A percentile compares a stretch with the other conserved stretches of the same genome.
These are phyloP conservation scores for Trichomycterus rosablanca DNA, from an alignment of 2,113 vertebrate genomes.

Conservation along the genomic window DNA sequence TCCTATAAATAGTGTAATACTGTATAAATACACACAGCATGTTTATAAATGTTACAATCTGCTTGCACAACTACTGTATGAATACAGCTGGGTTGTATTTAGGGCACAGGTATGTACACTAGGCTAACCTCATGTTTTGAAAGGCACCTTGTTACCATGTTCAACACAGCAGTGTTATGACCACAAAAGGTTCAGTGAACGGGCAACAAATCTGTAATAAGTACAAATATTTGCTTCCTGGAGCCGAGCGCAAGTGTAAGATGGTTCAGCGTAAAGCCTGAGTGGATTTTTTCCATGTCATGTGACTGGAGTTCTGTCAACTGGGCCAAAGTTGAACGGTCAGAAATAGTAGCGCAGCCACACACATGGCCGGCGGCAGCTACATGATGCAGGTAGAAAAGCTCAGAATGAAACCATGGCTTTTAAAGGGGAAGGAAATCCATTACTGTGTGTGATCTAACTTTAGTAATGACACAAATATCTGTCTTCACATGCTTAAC, in stretches of 20 bases:
- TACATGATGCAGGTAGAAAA: slow-evolving; percentile 48
- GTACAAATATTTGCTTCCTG: not conserved
- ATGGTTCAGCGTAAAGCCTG: slow-evolving; percentile 18
- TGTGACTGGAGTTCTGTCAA: slow-evolving; percentile 60
- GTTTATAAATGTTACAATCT: no score
- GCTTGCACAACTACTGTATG: no score
- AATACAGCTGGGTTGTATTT: no score
- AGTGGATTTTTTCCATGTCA: slow-evolving; percentile 70
- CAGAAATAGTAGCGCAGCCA: slow-evolving; percentile 61
- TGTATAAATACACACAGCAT: no score
- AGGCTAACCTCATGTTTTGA: not conserved
- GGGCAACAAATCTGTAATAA: not conserved
- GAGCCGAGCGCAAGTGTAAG: no score
- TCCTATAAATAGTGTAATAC: no score
- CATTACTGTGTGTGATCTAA: not conserved
- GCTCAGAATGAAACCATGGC: not conserved
- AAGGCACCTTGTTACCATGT: not conserved
- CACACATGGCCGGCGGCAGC: slow-evolving; percentile 2
- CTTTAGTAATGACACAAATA: no score
- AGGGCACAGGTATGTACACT: no score
- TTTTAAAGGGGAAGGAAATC: not conserved
- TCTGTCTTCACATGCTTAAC: no score
- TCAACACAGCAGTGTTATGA: not conserved
- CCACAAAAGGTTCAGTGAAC: not conserved
- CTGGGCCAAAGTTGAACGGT: slow-evolving; percentile 71